phyloP scores from a whole-genome alignment of 2,113 vertebrate species.

The Abramis brama region DNA sequence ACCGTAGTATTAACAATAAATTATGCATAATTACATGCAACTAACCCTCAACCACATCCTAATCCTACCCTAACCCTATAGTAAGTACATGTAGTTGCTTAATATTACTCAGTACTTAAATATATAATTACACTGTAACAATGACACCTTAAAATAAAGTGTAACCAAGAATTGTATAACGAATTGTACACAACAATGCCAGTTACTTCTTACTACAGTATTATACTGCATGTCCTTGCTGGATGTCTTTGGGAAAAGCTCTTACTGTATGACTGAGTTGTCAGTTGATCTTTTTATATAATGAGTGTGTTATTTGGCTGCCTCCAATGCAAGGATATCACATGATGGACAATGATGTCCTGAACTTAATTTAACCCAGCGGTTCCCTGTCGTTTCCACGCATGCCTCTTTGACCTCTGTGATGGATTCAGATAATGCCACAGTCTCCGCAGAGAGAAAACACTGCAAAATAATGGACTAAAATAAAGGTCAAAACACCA shows the following conservation, averaged over 20 bases:
- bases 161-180: not conserved
- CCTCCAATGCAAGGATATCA: not conserved
- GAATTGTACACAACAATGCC: not conserved
- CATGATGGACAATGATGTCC: not conserved
- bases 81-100: too few relatives aligned
- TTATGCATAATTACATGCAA: too few relatives aligned
- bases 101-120: too few relatives aligned
- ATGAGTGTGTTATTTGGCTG: not conserved
- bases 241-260: not conserved
- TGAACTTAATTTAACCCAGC: not conserved
- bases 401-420: not conserved
- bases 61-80: too few relatives aligned
- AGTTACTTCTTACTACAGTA: not conserved
- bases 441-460: not conserved
- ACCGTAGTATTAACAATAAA: too few relatives aligned
- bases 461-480: not conserved
- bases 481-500: too few relatives aligned
- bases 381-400: not conserved
- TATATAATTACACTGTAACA: too few relatives aligned
- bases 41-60: too few relatives aligned
- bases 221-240: not conserved
- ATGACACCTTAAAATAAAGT: too few relatives aligned
- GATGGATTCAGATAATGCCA: not conserved
- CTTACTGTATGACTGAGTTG: not conserved
- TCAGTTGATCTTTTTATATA: not conserved